phyloP scores from a whole-genome alignment of 2,888 invertebrate species.

The Polyommatus iphigenia region DNA sequence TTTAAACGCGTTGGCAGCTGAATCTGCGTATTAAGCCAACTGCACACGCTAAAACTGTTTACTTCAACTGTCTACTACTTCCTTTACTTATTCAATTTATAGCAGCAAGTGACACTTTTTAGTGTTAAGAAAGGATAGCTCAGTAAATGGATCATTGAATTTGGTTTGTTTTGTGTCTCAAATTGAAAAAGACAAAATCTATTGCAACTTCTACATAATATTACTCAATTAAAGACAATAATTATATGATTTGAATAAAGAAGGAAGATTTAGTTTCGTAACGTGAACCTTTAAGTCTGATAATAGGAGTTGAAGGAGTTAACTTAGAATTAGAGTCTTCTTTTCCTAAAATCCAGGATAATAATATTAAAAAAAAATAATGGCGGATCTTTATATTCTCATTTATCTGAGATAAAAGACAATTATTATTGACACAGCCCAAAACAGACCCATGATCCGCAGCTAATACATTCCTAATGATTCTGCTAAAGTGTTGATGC shows the following conservation, averaged over 20 bases:
- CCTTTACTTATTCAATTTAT: conserved; percentile 11
- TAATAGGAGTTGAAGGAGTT: too few species aligned
- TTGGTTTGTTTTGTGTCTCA: neutral
- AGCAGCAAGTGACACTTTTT: neutral
- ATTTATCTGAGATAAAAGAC: too few species aligned
- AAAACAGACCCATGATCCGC: neutral
- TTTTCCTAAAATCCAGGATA: too few species aligned
- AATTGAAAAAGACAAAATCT: neutral
- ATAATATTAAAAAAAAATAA: too few species aligned
- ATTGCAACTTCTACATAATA: too few species aligned
- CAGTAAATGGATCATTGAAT: neutral
- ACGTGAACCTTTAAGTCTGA: too few species aligned
- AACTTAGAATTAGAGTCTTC: too few species aligned
- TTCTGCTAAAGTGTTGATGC: neutral
- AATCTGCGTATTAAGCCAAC: neutral
- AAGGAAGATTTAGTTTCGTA: too few species aligned
- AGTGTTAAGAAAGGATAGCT: neutral
- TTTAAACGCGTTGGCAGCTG: conserved; percentile 2
- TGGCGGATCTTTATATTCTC: too few species aligned
- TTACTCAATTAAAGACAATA: too few species aligned
- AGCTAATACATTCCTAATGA: neutral
- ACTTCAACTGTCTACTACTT: neutral
- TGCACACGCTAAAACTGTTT: conserved; percentile 3
- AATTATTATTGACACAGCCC: too few species aligned
- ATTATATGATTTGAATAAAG: too few species aligned